Evolutionary conservation across 2,888 invertebrate genomes (phyloP).

Genomic region (Cantharis rufa): DNA sequence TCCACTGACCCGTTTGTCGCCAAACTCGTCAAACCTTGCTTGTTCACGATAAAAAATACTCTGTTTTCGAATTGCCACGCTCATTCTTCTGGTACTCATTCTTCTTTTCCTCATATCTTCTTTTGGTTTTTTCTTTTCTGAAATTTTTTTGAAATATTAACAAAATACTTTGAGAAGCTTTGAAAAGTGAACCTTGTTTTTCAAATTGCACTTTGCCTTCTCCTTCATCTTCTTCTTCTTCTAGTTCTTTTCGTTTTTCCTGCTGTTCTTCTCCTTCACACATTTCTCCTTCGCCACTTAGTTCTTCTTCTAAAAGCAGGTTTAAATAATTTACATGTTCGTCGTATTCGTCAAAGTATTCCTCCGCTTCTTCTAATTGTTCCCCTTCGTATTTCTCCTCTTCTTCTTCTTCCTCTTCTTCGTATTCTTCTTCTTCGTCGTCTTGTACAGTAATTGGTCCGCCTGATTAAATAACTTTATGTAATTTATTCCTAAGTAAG

Average conservation of each 20-base stretch:
- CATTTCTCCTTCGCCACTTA: slow-evolving; percentile 2
- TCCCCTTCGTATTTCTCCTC: not conserved
- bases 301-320: not conserved
- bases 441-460: not conserved
- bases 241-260: not conserved
- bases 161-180: not conserved
- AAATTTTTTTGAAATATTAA: not conserved
- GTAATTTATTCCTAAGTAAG: not conserved
- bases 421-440: not conserved
- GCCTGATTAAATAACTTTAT: not conserved
- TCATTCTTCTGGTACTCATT: slow-evolving; percentile 1
- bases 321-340: not conserved
- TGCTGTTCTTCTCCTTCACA: slow-evolving; percentile 6
- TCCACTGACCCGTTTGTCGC: not conserved
- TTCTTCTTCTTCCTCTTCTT: not conserved
- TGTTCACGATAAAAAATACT: slow-evolving; percentile 10
- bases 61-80: slow-evolving; percentile 14
- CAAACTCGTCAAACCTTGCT: not conserved
- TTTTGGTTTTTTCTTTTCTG: not conserved
- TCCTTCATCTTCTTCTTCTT: slow-evolving; percentile 19
- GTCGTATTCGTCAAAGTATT: not conserved
- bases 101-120: slow-evolving; percentile 10
- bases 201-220: slow-evolving; percentile 13
- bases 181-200: slow-evolving; percentile 6
- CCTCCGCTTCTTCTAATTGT: slow-evolving; percentile 9